These are phyloP conservation scores for Trinorchestia longiramus DNA, from an alignment of 1,140 invertebrate genomes.

Conservation along the genomic window DNA sequence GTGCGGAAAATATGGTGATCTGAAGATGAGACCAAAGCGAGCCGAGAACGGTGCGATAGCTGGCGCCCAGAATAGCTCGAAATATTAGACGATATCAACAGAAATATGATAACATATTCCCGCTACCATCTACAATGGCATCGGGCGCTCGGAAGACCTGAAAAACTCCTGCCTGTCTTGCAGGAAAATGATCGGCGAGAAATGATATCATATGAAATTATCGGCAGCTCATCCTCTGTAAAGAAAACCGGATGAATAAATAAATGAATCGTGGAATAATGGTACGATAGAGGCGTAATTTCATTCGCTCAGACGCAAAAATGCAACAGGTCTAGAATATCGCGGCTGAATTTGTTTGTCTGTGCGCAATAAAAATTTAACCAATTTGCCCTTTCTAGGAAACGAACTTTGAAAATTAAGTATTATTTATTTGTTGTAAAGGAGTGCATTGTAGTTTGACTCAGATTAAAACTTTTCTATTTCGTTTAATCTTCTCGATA, in stretches of 20 bases:
- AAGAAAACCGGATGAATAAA: not conserved
- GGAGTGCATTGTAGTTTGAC: no score
- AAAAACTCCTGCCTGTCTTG: not conserved
- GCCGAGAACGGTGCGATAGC: slow-evolving; percentile 32
- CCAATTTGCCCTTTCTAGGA: not conserved
- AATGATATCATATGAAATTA: not conserved
- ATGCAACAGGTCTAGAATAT: not conserved
- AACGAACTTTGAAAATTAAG: not conserved
- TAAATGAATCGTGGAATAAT: not conserved
- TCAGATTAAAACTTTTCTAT: no score
- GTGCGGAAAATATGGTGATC: slow-evolving; percentile 48
- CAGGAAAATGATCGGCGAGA: not conserved
- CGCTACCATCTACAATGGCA: not conserved
- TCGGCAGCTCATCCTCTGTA: not conserved
- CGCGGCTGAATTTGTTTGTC: no score
- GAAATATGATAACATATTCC: slow-evolving; percentile 26
- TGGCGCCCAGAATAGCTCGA: slow-evolving; percentile 1
- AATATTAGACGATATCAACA: slow-evolving; percentile 4
- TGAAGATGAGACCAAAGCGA: slow-evolving; percentile 17
- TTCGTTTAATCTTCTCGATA: no score
- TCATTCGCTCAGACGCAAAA: not conserved
- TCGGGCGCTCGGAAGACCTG: not conserved
- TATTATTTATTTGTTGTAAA: no score
- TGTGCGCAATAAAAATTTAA: not conserved
- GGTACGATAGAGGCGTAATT: not conserved